Conservation (phyloP, 2,888 invertebrate genomes). For the Stenoptilia bipunctidactyla region DNA sequence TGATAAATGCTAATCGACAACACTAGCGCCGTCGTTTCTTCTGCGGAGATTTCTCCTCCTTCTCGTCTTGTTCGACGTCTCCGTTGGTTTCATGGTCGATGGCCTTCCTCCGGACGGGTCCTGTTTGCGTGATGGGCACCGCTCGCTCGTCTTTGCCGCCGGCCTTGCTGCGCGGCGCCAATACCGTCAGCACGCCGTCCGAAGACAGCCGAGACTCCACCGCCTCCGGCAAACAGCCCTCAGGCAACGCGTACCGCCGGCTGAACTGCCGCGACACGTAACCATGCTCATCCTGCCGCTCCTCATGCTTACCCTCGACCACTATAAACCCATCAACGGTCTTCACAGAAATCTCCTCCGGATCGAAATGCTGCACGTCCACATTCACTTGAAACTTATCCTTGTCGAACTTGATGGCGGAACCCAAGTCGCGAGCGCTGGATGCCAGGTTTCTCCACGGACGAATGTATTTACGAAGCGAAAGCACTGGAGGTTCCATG, state of each 20-base stretch:
- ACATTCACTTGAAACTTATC: slow-evolving; percentile 77
- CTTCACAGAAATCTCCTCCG: slow-evolving; percentile 83
- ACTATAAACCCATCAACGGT: slow-evolving; percentile 77
- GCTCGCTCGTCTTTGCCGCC: slow-evolving; percentile 51
- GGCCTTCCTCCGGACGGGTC: slow-evolving; percentile 64
- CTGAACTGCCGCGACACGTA: slow-evolving; percentile 81
- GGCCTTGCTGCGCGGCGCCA: slow-evolving; percentile 60
- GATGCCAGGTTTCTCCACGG: slow-evolving; percentile 54
- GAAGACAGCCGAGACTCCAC: slow-evolving; percentile 81
- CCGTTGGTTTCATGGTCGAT: slow-evolving; percentile 29
- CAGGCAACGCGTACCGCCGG: slow-evolving; percentile 80
- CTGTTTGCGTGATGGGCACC: slow-evolving; percentile 74
- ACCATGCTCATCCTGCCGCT: slow-evolving; percentile 81
- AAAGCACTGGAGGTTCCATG: slow-evolving; percentile 34
- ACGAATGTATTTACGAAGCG: slow-evolving; percentile 37
- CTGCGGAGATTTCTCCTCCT: slow-evolving; percentile 34
- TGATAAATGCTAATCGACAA: too few species aligned
- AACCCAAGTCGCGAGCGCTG: slow-evolving; percentile 56
- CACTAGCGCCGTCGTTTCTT: slow-evolving; percentile 43
- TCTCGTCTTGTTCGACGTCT: slow-evolving; percentile 14
- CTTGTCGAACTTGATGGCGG: slow-evolving; percentile 66
- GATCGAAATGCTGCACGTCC: slow-evolving; percentile 83
- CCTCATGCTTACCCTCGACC: slow-evolving; percentile 85
- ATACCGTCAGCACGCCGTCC: slow-evolving; percentile 80
- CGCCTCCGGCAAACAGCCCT: slow-evolving; percentile 77